Conservation (phyloP, 2,888 invertebrate species). For the Parapristionchus giblindavisi region DNA sequence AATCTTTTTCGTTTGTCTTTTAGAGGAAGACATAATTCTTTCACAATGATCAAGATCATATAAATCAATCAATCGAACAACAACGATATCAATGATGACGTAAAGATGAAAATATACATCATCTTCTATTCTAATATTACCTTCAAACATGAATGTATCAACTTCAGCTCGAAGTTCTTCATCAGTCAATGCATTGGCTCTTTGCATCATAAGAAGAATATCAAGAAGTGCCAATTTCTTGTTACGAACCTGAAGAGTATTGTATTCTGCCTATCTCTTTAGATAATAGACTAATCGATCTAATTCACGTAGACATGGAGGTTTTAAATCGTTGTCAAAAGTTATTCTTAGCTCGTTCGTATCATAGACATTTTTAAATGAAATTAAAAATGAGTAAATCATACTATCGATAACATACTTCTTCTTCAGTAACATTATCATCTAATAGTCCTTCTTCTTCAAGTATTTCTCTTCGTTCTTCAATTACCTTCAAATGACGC, state of each 20-base stretch:
- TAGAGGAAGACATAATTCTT: no score
- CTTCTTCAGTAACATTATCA: conserved; percentile 26
- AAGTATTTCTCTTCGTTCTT: conserved; percentile 16
- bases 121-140: not conserved
- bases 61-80: not conserved
- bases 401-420: not conserved
- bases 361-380: not conserved
- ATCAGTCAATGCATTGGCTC: conserved; percentile 33
- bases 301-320: no score
- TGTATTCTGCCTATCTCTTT: no score
- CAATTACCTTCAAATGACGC: conserved; percentile 29
- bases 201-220: conserved; percentile 35
- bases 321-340: not conserved
- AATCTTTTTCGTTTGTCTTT: no score
- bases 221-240: conserved; percentile 36
- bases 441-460: conserved; percentile 37
- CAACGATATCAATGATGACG: not conserved
- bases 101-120: not conserved
- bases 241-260: conserved; percentile 21
- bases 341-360: not conserved
- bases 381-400: not conserved
- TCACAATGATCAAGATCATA: no score
- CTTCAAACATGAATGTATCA: conserved; percentile 40
- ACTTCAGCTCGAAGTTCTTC: conserved; percentile 37
- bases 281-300: not conserved